These are phyloP conservation scores for Leucoraja erinaceus DNA, from an alignment of 2,113 vertebrate genomes.

Conservation along the genomic window DNA sequence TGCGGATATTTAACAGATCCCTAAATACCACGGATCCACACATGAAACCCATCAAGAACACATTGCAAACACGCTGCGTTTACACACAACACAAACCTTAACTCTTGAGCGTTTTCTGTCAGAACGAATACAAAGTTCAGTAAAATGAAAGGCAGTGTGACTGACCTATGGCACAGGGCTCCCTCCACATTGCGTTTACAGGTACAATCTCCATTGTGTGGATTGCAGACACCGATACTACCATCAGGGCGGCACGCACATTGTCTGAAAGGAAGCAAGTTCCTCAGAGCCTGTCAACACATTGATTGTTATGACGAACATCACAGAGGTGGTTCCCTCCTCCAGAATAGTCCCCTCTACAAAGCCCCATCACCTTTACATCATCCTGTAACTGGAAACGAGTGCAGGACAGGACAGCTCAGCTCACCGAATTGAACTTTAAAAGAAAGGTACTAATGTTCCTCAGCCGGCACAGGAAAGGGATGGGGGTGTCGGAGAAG, in stretches of 20 bases:
- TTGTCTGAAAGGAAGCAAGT: constrained; percentile 52
- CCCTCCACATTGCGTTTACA: constrained; percentile 82
- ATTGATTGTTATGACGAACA: not conserved
- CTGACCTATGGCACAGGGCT: constrained; percentile 72
- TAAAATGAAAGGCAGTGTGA: not conserved
- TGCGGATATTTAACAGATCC: not conserved
- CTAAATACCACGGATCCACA: not conserved
- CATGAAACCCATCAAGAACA: not conserved
- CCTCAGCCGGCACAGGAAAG: not conserved
- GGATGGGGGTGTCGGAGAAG: too few species aligned
- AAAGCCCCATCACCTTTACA: not conserved
- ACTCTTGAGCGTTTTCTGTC: not conserved
- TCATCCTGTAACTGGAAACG: not conserved
- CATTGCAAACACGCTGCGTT: not conserved
- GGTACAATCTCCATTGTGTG: constrained; percentile 67
- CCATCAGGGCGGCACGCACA: constrained; percentile 69
- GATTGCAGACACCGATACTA: constrained; percentile 66
- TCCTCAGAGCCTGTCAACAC: not conserved
- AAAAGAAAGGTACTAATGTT: not conserved
- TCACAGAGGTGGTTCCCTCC: not conserved
- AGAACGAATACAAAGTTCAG: not conserved
- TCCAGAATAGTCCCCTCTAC: not conserved
- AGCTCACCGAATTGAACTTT: not conserved
- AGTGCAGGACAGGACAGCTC: not conserved
- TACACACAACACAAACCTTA: not conserved